Evolutionary conservation across 2,888 invertebrate genomes (phyloP).

Genomic region (Biston betularia): DNA sequence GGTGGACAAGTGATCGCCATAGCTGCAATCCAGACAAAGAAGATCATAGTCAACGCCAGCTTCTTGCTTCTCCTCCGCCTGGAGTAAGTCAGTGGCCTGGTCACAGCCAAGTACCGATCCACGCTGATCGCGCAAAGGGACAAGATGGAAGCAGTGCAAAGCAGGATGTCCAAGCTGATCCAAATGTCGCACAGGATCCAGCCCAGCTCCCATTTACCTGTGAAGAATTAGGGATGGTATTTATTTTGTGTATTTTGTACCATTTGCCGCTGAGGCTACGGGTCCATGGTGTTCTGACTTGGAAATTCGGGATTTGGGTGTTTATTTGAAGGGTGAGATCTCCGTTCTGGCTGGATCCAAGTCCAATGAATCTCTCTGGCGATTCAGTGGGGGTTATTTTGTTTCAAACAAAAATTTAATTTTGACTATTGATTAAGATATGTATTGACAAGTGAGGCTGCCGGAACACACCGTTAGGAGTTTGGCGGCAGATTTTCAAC

Average conservation of each 20-base stretch:
- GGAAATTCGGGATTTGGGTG: too few relatives aligned
- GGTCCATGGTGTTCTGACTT: too few relatives aligned
- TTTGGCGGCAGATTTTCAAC: too few relatives aligned
- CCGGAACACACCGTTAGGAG: too few relatives aligned
- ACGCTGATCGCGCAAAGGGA: conserved; percentile 97
- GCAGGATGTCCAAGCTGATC: conserved; percentile 96
- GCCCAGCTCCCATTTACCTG: conserved; percentile 95
- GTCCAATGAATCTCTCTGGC: too few relatives aligned
- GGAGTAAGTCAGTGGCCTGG: conserved; percentile 96
- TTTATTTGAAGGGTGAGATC: too few relatives aligned
- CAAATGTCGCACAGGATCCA: conserved; percentile 95
- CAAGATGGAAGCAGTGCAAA: conserved; percentile 97
- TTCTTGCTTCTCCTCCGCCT: conserved; percentile 94
- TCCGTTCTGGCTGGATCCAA: too few relatives aligned
- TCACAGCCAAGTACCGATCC: conserved; percentile 96
- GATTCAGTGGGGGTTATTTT: too few relatives aligned
- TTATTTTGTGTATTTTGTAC: background rate
- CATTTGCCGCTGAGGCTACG: background rate
- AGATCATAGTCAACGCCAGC: conserved; percentile 94
- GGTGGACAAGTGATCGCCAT: conserved; percentile 97
- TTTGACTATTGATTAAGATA: too few relatives aligned
- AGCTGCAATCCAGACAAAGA: conserved; percentile 96
- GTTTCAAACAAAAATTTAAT: too few relatives aligned
- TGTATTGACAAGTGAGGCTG: too few relatives aligned
- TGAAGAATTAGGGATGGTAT: background rate